These are phyloP conservation scores for Melanocharis versteri DNA, from an alignment of 2,113 vertebrate genomes.

Conservation along the genomic window DNA sequence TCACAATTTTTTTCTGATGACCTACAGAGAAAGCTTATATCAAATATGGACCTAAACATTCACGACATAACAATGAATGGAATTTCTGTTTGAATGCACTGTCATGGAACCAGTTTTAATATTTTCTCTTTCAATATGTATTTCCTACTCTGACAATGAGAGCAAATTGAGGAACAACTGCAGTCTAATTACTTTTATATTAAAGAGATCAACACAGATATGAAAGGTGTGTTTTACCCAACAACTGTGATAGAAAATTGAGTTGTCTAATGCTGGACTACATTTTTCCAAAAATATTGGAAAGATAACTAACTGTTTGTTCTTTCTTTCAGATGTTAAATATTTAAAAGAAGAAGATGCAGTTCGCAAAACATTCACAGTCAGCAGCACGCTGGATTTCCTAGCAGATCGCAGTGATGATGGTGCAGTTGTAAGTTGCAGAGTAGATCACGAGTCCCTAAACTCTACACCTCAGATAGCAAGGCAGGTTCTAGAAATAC, in stretches of 20 bases:
- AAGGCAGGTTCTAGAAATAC: conserved; percentile 95
- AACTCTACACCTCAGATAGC: conserved; percentile 88
- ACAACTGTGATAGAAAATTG: not conserved
- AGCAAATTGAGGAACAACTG: not conserved
- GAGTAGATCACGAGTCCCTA: conserved; percentile 92
- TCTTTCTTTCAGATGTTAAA: conserved; percentile 75
- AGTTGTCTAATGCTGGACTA: not conserved
- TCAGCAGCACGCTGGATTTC: conserved; percentile 88
- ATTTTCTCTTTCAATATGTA: not conserved
- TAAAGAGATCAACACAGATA: not conserved
- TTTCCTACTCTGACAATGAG: not conserved
- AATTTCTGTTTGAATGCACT: not conserved
- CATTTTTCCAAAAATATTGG: not conserved
- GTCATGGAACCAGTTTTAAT: not conserved
- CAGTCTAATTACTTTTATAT: not conserved
- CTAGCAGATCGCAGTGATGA: conserved; percentile 89
- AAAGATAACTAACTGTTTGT: not conserved
- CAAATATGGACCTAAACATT: not conserved
- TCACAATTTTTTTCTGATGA: not conserved
- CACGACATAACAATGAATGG: not conserved
- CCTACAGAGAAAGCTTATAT: not conserved
- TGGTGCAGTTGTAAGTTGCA: conserved; percentile 89
- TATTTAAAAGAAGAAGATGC: conserved; percentile 86
- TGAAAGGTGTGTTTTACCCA: not conserved
- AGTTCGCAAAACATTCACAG: conserved; percentile 90